Evolutionary conservation across 2,888 invertebrate species (phyloP).

Genomic region (Morinoia aosen): DNA sequence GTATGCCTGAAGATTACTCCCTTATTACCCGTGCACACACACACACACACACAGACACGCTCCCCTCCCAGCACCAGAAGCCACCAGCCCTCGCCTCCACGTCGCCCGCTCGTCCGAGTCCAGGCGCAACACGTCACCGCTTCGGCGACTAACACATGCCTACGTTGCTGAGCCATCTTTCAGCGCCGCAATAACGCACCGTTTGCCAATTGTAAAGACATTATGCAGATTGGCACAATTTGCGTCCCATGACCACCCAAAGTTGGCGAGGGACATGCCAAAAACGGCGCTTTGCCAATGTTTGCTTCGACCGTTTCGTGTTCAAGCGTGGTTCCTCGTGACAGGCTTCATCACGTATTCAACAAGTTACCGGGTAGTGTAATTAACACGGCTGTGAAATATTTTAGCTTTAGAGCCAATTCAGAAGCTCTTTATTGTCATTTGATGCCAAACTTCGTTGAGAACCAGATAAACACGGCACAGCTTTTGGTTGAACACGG

Average conservation of each 20-base stretch:
- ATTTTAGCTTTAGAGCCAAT: neutral
- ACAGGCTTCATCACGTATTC: neutral
- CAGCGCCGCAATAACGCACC: conserved; percentile 39
- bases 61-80: neutral
- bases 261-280: neutral
- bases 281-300: neutral
- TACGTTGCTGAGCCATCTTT: conserved; percentile 43
- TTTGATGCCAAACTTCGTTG: neutral
- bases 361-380: neutral
- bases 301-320: neutral
- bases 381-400: neutral
- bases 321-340: neutral
- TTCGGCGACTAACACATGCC: neutral
- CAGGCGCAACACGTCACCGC: neutral
- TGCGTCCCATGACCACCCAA: conserved; percentile 43
- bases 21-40: neutral
- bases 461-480: neutral
- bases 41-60: neutral
- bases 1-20: neutral
- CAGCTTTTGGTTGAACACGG: neutral
- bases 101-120: too few relatives aligned
- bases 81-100: too few relatives aligned
- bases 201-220: conserved; percentile 51
- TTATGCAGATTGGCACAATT: conserved; percentile 48
- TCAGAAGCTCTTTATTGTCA: neutral